phyloP scores from a whole-genome alignment of 2,888 invertebrate species.

The Lithophane leautieri region DNA sequence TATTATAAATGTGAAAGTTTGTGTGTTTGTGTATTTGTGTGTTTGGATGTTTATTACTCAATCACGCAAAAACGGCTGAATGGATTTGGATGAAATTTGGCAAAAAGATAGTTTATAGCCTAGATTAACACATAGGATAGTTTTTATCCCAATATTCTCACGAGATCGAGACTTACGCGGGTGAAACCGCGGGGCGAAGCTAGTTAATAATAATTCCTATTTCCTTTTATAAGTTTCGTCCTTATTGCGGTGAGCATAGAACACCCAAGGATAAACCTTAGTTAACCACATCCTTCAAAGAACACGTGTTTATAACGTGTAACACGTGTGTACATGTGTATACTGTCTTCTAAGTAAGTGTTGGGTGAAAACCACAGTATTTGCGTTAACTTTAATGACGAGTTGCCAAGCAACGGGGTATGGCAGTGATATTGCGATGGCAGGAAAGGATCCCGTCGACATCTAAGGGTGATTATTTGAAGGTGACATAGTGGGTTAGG shows the following conservation, averaged over 20 bases:
- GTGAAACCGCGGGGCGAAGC: too few relatives aligned
- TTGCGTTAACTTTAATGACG: slow-evolving; percentile 35
- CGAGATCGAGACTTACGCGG: too few relatives aligned
- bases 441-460: not conserved
- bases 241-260: slow-evolving; percentile 3
- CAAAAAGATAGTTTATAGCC: too few relatives aligned
- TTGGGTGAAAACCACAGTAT: slow-evolving; percentile 25
- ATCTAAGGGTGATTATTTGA: not conserved
- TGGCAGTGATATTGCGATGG: not conserved
- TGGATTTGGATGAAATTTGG: too few relatives aligned
- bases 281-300: slow-evolving; percentile 22
- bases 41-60: too few relatives aligned
- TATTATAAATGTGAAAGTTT: too few relatives aligned
- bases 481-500: not conserved
- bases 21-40: too few relatives aligned
- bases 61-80: too few relatives aligned
- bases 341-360: slow-evolving; percentile 18
- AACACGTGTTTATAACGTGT: not conserved
- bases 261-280: not conserved
- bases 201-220: slow-evolving; percentile 1
- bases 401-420: slow-evolving; percentile 26
- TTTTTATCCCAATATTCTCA: too few relatives aligned
- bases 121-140: too few relatives aligned
- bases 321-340: not conserved
- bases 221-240: not conserved